Conservation (phyloP, 2,797 vertebrate genomes). For the Carapus acus region DNA sequence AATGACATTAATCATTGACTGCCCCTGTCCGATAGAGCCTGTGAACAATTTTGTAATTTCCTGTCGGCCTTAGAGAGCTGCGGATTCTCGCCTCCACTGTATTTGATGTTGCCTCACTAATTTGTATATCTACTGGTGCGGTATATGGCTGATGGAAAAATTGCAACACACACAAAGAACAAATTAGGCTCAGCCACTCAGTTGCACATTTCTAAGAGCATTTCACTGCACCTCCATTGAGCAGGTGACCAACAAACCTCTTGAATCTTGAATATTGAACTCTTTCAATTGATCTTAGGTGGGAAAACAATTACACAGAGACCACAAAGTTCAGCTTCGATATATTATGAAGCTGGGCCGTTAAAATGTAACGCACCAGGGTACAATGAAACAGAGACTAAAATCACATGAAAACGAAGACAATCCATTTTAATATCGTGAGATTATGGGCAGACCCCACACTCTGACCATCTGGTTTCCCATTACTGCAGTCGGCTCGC, state of each 20-base stretch:
- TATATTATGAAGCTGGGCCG: neutral
- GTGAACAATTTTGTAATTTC: conserved; percentile 29
- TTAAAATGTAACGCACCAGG: conserved; percentile 3
- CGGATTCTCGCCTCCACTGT: neutral
- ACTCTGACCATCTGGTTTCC: conserved; percentile 4
- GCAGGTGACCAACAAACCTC: no score
- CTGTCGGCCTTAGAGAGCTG: conserved; percentile 10
- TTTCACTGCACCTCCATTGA: no score
- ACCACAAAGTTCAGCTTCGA: conserved; percentile 2
- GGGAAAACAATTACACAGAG: no score
- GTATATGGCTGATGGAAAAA: no score
- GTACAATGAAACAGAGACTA: neutral
- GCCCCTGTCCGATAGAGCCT: conserved; percentile 28
- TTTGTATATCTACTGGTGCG: conserved; percentile 3
- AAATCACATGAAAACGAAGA: conserved; percentile 2
- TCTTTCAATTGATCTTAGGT: no score
- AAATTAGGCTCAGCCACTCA: no score
- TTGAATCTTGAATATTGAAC: no score
- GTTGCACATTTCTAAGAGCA: no score
- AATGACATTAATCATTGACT: conserved; percentile 35
- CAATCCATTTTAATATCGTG: neutral
- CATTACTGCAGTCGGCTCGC: conserved; percentile 3
- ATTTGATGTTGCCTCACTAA: neutral
- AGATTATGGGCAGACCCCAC: conserved; percentile 6
- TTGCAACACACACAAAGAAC: no score